A percentile compares a stretch with the other conserved stretches of the same genome.
Evolutionary conservation across 1,140 invertebrate genomes (phyloP).

Genomic region (Dermatophagoides farinae): DNA sequence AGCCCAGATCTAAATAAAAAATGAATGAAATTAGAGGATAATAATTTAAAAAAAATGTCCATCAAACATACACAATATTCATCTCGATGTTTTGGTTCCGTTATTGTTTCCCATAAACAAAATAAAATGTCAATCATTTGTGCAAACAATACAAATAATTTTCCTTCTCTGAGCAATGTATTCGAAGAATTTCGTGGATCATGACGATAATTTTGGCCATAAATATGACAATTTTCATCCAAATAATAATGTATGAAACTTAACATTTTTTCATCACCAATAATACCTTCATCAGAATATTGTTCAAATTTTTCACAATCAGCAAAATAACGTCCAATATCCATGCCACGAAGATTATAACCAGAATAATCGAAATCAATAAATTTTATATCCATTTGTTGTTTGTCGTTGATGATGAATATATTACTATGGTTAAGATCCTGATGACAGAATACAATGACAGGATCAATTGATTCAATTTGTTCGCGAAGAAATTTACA

Average conservation of each 20-base stretch:
- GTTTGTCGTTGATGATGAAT: not conserved
- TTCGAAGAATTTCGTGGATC: not conserved
- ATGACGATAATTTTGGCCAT: not conserved
- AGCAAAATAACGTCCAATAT: conserved; percentile 3
- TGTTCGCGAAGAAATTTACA: not conserved
- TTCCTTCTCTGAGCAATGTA: not conserved
- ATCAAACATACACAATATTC: too few species aligned
- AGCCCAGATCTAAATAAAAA: too few species aligned
- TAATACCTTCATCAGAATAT: not conserved
- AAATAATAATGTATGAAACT: not conserved
- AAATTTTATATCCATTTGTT: not conserved
- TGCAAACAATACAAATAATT: not conserved
- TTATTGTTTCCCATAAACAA: conserved; percentile 43
- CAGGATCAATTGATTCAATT: not conserved
- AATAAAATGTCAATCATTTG: conserved; percentile 26
- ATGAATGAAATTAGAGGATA: too few species aligned
- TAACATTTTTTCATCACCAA: not conserved
- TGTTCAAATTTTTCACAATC: not conserved
- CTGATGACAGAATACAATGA: not conserved
- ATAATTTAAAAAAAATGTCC: too few species aligned
- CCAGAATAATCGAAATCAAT: conserved; percentile 4
- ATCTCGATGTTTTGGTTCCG: too few species aligned
- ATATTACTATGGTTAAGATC: conserved; percentile 1
- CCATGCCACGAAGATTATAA: not conserved
- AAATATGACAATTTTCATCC: not conserved